Evolutionary conservation across 2,888 invertebrate genomes (phyloP), one percentile per base, ranked within the genome.

Genomic region (Nezara viridula): DNA sequence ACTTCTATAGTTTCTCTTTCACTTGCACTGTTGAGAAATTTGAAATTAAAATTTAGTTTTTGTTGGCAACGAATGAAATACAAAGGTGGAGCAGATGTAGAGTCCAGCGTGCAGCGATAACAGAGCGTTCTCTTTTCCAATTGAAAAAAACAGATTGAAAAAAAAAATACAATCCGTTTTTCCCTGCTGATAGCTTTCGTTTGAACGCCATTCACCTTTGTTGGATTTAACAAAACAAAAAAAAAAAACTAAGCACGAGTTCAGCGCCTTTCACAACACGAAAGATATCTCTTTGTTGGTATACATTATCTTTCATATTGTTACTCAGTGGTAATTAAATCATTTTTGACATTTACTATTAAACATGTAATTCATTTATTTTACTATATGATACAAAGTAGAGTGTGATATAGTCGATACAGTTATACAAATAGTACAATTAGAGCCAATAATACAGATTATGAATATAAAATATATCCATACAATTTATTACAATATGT

Each of bases 91-190:
- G 60, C 66, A 32, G 66, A 27, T 37, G 66, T 73, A 37, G 32
- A 19, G 32, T 2, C 66, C 32, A 37, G 16, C 66, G 37, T 73
- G 66, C 16, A 73, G 19, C 37, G 66, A 73, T 73, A 73, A 73
- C 66, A 37, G 66, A 32, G 66, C 19, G 32, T 37, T 19, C 32
- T 73, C 14, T 19, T 37, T 2, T 73, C 21, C 66, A 73, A 37
- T 73, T 73, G 66, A 73, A 73, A 73, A 60, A 73, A 32, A 27
- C 2, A 27, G 4, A 27, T 14, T 5, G 16, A 60, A 27, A 37
- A 37, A 66, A 66, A 66, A 37, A 73, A 73, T 73, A 73, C 66
- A 73, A 73, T 73, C 32, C 32, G 66, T 66, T 66, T 66, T 66
- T 19, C 6, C 66, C 37, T 32, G 6, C 66, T 73, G 66, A 73